A percentile compares a stretch with the other conserved stretches of the same genome.
Evolutionary conservation across 2,888 invertebrate genomes (phyloP).

Genomic region (Microplitis deprimator): DNA sequence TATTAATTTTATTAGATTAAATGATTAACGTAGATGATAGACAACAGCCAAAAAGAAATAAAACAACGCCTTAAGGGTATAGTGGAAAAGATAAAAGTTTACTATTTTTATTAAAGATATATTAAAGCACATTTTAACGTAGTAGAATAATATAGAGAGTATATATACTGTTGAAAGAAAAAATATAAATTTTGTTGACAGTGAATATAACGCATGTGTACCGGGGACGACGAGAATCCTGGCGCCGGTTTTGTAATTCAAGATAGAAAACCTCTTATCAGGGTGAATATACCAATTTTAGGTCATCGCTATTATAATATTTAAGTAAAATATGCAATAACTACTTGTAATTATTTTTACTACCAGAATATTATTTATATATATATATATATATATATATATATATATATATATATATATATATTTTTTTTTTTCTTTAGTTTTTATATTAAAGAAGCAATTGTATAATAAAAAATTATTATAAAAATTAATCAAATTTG

Average conservation of each 20-base stretch:
- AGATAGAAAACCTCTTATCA: constrained; percentile 14
- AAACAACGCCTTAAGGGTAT: too few species aligned
- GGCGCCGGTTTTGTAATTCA: constrained; percentile 45
- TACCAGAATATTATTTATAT: background rate
- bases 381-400: too few species aligned
- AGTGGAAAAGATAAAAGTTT: too few species aligned
- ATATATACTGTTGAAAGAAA: constrained; percentile 1
- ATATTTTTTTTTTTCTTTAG: background rate
- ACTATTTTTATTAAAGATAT: too few species aligned
- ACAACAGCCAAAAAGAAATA: too few species aligned
- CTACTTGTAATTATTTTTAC: background rate
- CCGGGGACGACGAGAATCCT: constrained; percentile 44
- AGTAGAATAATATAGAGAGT: too few species aligned
- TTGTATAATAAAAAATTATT: too few species aligned
- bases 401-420: too few species aligned
- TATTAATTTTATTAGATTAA: too few species aligned
- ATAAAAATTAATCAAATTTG: too few species aligned
- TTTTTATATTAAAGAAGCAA: background rate
- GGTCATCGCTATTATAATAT: background rate
- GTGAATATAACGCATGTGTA: background rate
- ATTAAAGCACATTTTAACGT: too few species aligned
- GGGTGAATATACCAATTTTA: background rate
- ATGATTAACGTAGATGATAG: too few species aligned
- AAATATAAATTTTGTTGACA: constrained; percentile 33
- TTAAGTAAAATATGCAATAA: background rate